phyloP scores from a whole-genome alignment of 2,888 invertebrate species.

The Ametastegia equiseti region DNA sequence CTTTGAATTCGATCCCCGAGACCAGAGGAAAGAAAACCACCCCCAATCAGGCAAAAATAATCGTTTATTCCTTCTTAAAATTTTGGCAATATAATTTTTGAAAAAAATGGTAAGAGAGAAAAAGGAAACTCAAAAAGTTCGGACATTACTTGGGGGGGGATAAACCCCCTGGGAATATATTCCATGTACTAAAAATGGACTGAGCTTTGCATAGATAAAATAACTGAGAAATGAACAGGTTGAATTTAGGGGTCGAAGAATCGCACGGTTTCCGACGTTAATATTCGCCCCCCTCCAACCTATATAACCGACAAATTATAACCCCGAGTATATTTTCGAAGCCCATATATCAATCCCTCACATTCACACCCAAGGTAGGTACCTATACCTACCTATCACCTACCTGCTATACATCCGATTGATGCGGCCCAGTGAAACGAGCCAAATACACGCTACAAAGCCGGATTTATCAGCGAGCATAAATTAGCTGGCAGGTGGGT shows the following conservation, averaged over 20 bases:
- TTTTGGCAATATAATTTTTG: no score
- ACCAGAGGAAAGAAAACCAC: no score
- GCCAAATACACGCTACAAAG: constrained; percentile 10
- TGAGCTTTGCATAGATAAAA: no score
- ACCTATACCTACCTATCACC: no score
- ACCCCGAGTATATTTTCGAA: constrained; percentile 9
- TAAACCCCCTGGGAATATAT: no score
- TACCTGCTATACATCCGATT: no score
- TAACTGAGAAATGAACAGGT: background rate
- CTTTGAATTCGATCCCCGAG: background rate
- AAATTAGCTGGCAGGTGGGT: constrained; percentile 14
- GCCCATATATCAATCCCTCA: constrained; percentile 24
- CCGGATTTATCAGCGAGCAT: constrained; percentile 26
- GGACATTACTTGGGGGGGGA: no score
- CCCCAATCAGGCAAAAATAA: no score
- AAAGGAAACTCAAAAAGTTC: no score
- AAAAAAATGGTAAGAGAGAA: background rate
- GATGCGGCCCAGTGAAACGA: constrained; percentile 4
- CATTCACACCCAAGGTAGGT: constrained; percentile 2
- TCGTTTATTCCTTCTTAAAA: no score
- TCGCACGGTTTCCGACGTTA: background rate
- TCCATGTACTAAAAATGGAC: no score
- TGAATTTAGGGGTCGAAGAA: background rate
- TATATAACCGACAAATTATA: constrained; percentile 13
- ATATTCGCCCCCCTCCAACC: background rate